These are phyloP conservation scores for Otus sunia DNA, from an alignment of 2,113 vertebrate species.

Conservation along the genomic window DNA sequence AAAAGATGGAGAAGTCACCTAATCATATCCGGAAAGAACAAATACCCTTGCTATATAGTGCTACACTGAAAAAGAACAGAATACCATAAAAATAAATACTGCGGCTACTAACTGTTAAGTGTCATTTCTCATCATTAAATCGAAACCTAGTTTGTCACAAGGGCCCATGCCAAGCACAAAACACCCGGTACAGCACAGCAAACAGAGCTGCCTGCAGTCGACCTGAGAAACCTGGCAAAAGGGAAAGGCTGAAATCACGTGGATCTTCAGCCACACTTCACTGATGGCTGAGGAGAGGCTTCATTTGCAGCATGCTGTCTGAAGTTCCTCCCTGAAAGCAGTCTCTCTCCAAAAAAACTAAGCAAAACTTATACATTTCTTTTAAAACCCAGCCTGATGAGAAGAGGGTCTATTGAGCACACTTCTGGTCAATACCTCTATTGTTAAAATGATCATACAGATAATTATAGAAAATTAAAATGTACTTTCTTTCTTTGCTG, in stretches of 20 bases:
- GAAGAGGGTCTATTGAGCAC: neutral
- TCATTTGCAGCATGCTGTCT: neutral
- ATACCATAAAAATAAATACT: neutral
- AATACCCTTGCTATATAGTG: neutral
- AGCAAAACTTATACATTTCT: neutral
- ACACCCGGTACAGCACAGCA: neutral
- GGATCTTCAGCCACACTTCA: neutral
- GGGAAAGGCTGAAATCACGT: rapidly evolving
- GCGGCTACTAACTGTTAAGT: neutral
- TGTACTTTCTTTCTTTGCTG: neutral
- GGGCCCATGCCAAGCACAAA: neutral
- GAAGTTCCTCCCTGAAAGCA: neutral
- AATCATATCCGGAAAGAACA: neutral
- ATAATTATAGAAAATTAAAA: neutral
- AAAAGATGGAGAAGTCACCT: neutral
- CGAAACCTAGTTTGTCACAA: neutral
- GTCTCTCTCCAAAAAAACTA: neutral
- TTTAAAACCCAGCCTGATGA: neutral
- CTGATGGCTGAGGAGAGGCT: neutral
- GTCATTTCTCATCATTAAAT: neutral
- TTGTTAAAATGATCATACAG: neutral
- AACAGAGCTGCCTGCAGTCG: neutral
- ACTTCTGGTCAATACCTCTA: neutral
- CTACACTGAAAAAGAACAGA: neutral
- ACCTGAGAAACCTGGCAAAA: neutral